These are phyloP conservation scores for Hydrophis major DNA, from an alignment of 2,797 vertebrate genomes.

Conservation along the genomic window DNA sequence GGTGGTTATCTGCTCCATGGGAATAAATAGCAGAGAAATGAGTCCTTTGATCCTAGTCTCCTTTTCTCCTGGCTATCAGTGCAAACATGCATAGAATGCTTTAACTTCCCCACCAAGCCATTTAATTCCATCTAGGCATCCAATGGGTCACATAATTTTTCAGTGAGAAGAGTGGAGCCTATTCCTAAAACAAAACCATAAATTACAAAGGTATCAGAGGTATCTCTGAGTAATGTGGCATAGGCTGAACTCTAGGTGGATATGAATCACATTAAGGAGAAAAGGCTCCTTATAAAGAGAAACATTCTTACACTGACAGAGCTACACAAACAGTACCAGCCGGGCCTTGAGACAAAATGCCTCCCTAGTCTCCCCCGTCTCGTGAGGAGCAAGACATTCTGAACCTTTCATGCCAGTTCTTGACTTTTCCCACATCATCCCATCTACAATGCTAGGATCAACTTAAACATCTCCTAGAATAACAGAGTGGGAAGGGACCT, in stretches of 20 bases:
- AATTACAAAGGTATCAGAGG: background rate
- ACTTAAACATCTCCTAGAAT: background rate
- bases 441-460: background rate
- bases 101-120: background rate
- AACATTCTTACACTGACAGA: background rate
- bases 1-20: background rate
- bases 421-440: background rate
- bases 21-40: background rate
- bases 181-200: constrained; percentile 4
- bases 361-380: background rate
- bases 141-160: background rate
- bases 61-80: background rate
- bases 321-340: constrained; percentile 3
- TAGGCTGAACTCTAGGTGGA: background rate
- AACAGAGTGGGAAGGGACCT: too few relatives aligned
- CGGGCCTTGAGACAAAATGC: background rate
- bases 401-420: background rate
- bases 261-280: background rate
- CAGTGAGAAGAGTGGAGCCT: background rate
- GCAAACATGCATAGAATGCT: background rate
- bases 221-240: constrained; percentile 18
- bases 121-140: background rate
- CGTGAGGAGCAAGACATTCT: background rate
- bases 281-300: background rate
- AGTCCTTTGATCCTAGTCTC: background rate